A percentile compares a stretch with the other conserved stretches of the same genome.
Evolutionary conservation across 2,797 vertebrate genomes (phyloP).

Genomic region (Rhincodon typus): DNA sequence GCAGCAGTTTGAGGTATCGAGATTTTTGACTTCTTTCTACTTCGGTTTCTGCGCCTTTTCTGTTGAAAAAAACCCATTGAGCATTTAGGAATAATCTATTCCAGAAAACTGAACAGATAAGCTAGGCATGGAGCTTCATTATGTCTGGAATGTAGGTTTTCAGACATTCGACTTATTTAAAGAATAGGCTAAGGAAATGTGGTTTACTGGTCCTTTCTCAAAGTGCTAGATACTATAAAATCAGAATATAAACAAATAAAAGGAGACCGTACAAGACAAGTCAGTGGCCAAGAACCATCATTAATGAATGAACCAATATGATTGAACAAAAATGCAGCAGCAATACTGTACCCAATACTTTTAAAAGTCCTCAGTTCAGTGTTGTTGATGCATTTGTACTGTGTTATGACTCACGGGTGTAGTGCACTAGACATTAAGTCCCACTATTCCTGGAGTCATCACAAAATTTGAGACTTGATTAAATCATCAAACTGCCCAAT

Average conservation of each 20-base stretch:
- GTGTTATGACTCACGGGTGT: too few relatives aligned
- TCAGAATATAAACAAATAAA: background rate
- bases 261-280: background rate
- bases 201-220: background rate
- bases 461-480: too few relatives aligned
- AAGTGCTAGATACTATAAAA: background rate
- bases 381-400: background rate
- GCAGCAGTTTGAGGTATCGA: too few relatives aligned
- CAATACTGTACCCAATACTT: background rate
- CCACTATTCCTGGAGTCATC: too few relatives aligned
- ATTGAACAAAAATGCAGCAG: background rate
- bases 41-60: background rate
- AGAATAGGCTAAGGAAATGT: background rate
- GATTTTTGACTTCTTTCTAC: background rate
- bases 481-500: too few relatives aligned
- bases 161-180: background rate
- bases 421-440: too few relatives aligned
- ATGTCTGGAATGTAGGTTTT: background rate
- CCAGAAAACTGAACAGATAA: background rate
- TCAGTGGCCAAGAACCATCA: background rate
- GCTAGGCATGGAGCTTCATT: background rate
- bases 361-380: background rate
- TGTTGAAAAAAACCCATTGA: background rate
- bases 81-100: background rate
- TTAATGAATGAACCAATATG: background rate